A percentile compares a stretch with the other conserved stretches of the same genome.
These are phyloP conservation scores for Pluvianellus socialis DNA, from an alignment of 2,113 vertebrate genomes.

Conservation along the genomic window DNA sequence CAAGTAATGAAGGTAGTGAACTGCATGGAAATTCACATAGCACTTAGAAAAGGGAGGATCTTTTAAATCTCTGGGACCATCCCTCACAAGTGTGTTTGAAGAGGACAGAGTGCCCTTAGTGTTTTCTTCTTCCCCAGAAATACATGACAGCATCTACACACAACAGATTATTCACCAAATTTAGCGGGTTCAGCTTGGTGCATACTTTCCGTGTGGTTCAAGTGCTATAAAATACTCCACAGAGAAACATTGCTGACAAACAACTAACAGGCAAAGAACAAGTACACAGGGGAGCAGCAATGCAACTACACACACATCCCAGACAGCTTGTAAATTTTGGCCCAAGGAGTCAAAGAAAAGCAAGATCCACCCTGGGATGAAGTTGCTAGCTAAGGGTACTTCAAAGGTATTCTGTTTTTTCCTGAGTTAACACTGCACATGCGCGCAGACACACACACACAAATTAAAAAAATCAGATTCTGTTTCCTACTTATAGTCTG, in stretches of 20 bases:
- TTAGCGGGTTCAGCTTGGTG: not conserved
- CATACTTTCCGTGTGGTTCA: not conserved
- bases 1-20: not conserved
- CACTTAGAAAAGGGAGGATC: not conserved
- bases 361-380: not conserved
- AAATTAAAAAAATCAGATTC: not conserved
- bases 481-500: not conserved
- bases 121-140: not conserved
- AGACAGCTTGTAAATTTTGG: not conserved
- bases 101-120: not conserved
- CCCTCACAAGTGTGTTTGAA: not conserved
- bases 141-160: not conserved
- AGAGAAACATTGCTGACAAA: not conserved
- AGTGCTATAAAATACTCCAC: not conserved
- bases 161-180: constrained; percentile 3
- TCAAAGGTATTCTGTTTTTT: not conserved
- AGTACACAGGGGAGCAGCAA: not conserved
- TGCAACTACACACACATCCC: not conserved
- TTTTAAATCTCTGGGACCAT: not conserved
- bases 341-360: not conserved
- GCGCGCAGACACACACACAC: not conserved
- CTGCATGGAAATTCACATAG: not conserved
- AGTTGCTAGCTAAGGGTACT: not conserved
- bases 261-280: not conserved
- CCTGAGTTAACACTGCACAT: not conserved